These are phyloP conservation scores for Bovichtus variegatus DNA, from an alignment of 2,797 vertebrate genomes.

Conservation along the genomic window DNA sequence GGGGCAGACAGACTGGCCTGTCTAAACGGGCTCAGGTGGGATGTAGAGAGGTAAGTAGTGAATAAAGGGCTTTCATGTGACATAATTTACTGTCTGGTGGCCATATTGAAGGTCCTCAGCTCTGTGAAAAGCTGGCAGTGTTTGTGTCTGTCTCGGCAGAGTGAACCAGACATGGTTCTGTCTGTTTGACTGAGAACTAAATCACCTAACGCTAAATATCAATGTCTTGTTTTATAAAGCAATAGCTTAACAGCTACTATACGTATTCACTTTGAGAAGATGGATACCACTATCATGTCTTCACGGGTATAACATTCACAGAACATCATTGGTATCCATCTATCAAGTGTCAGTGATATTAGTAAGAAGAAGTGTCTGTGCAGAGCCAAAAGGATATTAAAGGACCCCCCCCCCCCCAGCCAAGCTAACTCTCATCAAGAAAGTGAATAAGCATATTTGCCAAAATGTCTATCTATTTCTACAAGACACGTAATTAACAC, in stretches of 20 bases:
- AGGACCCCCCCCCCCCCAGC: neutral
- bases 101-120: constrained; percentile 19
- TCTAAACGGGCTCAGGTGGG: constrained; percentile 50
- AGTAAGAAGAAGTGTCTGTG: neutral
- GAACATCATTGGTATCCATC: constrained; percentile 6
- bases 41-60: constrained; percentile 29
- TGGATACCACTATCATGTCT: neutral
- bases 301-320: neutral
- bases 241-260: neutral
- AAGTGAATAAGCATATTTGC: neutral
- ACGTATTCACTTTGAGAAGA: neutral
- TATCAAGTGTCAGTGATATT: neutral
- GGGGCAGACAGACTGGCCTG: constrained; percentile 48
- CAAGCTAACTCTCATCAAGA: neutral
- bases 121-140: constrained; percentile 20
- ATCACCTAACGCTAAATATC: neutral
- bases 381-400: neutral
- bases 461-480: neutral
- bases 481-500: neutral
- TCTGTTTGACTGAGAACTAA: neutral
- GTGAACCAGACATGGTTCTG: neutral
- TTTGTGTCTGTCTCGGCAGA: constrained; percentile 9
- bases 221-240: neutral
- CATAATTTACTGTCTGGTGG: constrained; percentile 55
- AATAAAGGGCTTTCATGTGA: constrained; percentile 56